These are phyloP conservation scores for Lacerta viridis DNA, from an alignment of 2,797 vertebrate genomes.

Conservation along the genomic window DNA sequence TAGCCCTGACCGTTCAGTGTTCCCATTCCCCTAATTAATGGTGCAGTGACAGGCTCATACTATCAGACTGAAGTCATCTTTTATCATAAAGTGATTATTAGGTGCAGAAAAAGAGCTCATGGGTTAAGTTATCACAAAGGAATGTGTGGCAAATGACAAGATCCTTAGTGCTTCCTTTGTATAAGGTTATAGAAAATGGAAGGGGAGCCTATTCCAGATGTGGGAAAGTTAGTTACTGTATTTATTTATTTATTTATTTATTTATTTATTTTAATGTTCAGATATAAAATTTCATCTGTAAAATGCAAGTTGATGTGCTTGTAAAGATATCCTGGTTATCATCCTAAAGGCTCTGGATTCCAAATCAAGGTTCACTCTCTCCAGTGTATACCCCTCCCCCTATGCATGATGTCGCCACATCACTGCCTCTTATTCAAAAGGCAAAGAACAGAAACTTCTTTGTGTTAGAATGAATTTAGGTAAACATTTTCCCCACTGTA, in stretches of 20 bases:
- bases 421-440: neutral
- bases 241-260: too few relatives aligned
- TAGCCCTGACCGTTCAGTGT: conserved; percentile 68
- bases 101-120: conserved; percentile 75
- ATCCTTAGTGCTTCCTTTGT: neutral
- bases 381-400: neutral
- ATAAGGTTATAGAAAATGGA: conserved; percentile 7
- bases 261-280: too few relatives aligned
- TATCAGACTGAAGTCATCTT: conserved; percentile 76
- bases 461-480: neutral
- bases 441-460: neutral
- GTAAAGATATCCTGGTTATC: conserved; percentile 34
- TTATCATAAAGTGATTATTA: conserved; percentile 73
- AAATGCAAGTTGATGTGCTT: conserved; percentile 32
- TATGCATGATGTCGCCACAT: neutral
- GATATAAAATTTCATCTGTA: too few relatives aligned
- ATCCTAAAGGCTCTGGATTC: too few relatives aligned
- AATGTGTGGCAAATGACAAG: conserved; percentile 58
- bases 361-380: neutral
- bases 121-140: conserved; percentile 67
- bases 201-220: conserved; percentile 8
- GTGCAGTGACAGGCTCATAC: conserved; percentile 73
- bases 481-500: neutral
- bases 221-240: neutral
- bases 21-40: conserved; percentile 73